Percentiles rank a stretch among this genome's conserved stretches.
Conservation (phyloP, 2,797 vertebrate species). For the Notolepis coatsorum region DNA sequence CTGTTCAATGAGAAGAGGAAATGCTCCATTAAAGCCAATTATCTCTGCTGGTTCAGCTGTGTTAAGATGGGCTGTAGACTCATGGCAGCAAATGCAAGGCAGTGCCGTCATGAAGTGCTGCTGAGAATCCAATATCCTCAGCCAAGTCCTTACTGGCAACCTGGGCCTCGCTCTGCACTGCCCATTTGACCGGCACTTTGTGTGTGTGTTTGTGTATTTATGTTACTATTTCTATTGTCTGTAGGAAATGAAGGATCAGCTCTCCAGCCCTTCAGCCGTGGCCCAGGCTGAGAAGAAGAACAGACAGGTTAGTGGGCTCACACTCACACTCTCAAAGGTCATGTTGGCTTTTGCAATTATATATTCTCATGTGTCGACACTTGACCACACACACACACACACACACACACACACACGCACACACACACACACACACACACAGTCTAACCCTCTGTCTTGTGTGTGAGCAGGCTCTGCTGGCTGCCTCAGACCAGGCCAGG, state of each 20-base stretch:
- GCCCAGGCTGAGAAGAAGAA: slow-evolving; percentile 85
- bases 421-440: neutral
- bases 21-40: too few relatives aligned
- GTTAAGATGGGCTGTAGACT: too few relatives aligned
- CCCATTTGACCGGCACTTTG: too few relatives aligned
- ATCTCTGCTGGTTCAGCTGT: too few relatives aligned
- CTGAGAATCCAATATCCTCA: too few relatives aligned
- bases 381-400: neutral
- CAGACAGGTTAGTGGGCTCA: slow-evolving; percentile 76
- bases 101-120: too few relatives aligned
- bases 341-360: too few relatives aligned
- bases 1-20: too few relatives aligned
- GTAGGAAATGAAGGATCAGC: slow-evolving; percentile 88
- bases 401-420: neutral
- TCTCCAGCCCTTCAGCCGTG: slow-evolving; percentile 82
- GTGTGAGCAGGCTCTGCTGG: slow-evolving; percentile 70
- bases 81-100: too few relatives aligned
- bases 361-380: too few relatives aligned
- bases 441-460: neutral
- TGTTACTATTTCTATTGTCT: slow-evolving; percentile 16
- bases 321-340: neutral
- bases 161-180: too few relatives aligned
- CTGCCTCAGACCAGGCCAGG: slow-evolving; percentile 53
- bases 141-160: too few relatives aligned
- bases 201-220: slow-evolving; percentile 24